Evolutionary conservation across 64 coral and sea anemone species (phyloP).

Genomic region (Acropora yongei): DNA sequence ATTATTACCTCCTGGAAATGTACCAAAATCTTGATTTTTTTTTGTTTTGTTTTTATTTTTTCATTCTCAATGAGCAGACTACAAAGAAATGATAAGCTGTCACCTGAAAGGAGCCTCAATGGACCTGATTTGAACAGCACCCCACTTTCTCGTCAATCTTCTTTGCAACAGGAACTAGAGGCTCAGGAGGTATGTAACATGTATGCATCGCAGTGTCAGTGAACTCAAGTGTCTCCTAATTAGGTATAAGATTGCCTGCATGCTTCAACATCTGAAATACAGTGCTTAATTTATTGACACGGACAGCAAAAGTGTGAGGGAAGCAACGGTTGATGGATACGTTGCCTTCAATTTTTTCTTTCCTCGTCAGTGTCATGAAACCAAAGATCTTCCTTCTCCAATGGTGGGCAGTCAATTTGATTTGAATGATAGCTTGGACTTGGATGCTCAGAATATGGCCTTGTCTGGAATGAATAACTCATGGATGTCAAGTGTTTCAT

Average conservation of each 20-base stretch:
- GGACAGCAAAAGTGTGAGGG: not conserved
- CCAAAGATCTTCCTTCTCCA: conserved; percentile 63
- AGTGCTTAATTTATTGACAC: not conserved
- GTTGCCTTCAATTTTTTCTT: not conserved
- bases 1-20: not conserved
- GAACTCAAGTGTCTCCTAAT: too few species aligned
- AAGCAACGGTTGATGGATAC: not conserved
- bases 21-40: not conserved
- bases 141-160: conserved; percentile 12
- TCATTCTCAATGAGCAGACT: not conserved
- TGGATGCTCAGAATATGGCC: not conserved
- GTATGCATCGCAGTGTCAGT: too few species aligned
- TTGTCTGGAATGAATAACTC: conserved; percentile 37
- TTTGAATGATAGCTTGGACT: conserved; percentile 49
- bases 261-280: too few species aligned
- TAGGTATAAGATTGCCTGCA: too few species aligned
- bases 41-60: not conserved
- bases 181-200: conserved; percentile 8
- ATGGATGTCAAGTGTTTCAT: conserved; percentile 30
- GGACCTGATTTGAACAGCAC: conserved; percentile 13
- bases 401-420: conserved; percentile 27
- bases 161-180: conserved; percentile 30
- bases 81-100: not conserved
- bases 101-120: conserved; percentile 10
- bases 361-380: conserved; percentile 29